Conservation (phyloP, 2,888 invertebrate species). For the Nephrotoma guestfalica region DNA sequence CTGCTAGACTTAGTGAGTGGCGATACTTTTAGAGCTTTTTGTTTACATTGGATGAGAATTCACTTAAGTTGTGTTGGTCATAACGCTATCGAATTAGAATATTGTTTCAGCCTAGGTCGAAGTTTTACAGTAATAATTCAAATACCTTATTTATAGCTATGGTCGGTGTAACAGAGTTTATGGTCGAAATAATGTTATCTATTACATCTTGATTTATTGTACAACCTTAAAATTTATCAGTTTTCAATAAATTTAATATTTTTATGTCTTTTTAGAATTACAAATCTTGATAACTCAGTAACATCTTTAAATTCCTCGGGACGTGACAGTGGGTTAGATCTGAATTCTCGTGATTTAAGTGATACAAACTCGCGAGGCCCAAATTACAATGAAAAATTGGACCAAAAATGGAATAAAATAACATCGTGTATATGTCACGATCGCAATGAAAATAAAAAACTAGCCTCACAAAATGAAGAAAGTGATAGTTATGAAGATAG, state of each 20-base stretch:
- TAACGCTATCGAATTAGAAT: too few relatives aligned
- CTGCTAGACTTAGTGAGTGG: too few relatives aligned
- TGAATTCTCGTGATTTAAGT: conserved; percentile 21
- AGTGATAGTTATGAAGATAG: conserved; percentile 72
- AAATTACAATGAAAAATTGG: conserved; percentile 1
- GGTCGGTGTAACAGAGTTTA: too few relatives aligned
- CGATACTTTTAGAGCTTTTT: too few relatives aligned
- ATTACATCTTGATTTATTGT: not conserved
- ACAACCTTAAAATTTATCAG: too few relatives aligned
- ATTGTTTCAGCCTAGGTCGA: too few relatives aligned
- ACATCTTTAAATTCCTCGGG: conserved; percentile 71
- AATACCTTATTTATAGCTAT: too few relatives aligned
- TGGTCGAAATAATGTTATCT: too few relatives aligned
- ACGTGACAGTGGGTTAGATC: conserved; percentile 63
- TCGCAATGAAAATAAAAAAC: not conserved
- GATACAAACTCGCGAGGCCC: conserved; percentile 12
- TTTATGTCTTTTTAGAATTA: not conserved
- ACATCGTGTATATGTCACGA: not conserved
- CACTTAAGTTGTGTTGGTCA: too few relatives aligned
- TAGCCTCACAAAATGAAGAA: not conserved
- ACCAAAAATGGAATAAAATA: not conserved
- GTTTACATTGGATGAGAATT: too few relatives aligned
- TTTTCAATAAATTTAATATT: not conserved
- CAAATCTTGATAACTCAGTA: conserved; percentile 47
- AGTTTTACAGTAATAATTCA: too few relatives aligned